phyloP scores from a whole-genome alignment of 2,113 vertebrate genomes.

The Theristicus caerulescens region DNA sequence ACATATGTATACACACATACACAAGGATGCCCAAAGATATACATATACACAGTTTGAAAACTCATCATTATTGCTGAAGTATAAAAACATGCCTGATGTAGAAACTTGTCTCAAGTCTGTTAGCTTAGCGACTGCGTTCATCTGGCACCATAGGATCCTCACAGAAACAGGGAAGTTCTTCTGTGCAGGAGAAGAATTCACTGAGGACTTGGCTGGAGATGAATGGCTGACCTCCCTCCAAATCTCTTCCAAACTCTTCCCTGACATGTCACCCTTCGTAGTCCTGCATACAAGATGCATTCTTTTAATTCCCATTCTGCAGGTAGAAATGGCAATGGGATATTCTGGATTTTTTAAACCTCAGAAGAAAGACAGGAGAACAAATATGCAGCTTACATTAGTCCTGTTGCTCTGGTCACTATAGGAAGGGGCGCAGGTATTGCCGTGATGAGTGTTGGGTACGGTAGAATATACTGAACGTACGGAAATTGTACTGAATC shows the following conservation, averaged over 20 bases:
- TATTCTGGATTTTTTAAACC: neutral
- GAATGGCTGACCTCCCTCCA: neutral
- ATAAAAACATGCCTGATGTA: slow-evolving; percentile 64
- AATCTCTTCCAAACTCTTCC: neutral
- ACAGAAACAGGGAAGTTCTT: neutral
- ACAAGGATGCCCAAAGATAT: slow-evolving; percentile 67
- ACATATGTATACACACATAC: slow-evolving; percentile 70
- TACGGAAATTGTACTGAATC: neutral
- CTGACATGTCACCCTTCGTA: neutral
- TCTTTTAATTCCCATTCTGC: neutral
- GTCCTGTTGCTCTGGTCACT: neutral
- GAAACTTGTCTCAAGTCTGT: slow-evolving; percentile 63
- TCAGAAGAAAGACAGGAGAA: neutral
- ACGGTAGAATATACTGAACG: neutral
- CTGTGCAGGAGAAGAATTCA: neutral
- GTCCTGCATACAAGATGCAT: neutral
- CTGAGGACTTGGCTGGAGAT: neutral
- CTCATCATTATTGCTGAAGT: slow-evolving; percentile 63
- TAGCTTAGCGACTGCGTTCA: slow-evolving; percentile 20
- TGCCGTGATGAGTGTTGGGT: neutral
- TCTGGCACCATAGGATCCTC: slow-evolving; percentile 27
- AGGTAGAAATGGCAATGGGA: neutral
- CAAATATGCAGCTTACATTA: fast-evolving
- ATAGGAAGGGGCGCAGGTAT: neutral
- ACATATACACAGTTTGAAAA: slow-evolving; percentile 65